These are phyloP conservation scores for Crotalus horridus DNA, from an alignment of 2,113 vertebrate genomes.

Conservation along the genomic window DNA sequence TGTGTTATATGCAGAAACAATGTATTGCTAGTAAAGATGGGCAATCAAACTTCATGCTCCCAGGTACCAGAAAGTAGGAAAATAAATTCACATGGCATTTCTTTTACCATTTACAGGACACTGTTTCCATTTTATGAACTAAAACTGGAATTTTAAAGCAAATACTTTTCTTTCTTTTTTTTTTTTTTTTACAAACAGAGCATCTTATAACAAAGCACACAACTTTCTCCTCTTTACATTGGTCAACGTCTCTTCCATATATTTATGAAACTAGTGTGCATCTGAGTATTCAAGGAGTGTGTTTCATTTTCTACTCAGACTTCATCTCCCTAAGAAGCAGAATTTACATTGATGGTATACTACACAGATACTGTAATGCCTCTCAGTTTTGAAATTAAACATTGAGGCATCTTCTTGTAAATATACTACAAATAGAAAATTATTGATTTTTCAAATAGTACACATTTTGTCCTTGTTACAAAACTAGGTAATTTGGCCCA, in stretches of 20 bases:
- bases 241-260: not conserved
- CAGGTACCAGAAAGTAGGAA: not conserved
- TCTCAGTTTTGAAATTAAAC: not conserved
- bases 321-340: not conserved
- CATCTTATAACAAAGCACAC: not conserved
- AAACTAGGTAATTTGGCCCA: not conserved
- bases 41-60: not conserved
- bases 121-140: not conserved
- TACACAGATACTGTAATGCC: not conserved
- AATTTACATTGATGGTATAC: not conserved
- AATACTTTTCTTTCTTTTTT: not conserved
- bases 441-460: not conserved
- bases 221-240: not conserved
- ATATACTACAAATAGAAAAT: not conserved
- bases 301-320: not conserved
- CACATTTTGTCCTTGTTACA: not conserved
- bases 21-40: not conserved
- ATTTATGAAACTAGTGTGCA: not conserved
- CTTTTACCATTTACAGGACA: not conserved
- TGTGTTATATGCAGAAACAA: not conserved
- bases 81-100: not conserved
- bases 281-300: not conserved
- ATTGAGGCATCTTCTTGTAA: not conserved
- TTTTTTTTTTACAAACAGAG: not conserved
- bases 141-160: not conserved